Base-by-base conservation (phyloP, 2,888 invertebrate species). In the Gymnosoma rotundatum region DNA sequence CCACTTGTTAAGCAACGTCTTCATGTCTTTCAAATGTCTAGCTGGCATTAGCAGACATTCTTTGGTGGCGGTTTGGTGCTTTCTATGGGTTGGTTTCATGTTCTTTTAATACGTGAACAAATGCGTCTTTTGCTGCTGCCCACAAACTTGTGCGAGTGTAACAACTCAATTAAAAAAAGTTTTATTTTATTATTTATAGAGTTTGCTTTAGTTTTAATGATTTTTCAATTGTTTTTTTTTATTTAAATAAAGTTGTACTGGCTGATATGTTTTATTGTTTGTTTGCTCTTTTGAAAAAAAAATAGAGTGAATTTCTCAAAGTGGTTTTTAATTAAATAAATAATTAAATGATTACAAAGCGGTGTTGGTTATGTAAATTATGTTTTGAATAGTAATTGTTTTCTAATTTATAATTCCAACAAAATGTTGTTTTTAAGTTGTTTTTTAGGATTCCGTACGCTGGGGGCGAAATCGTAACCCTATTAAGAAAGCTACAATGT, bases 91-190 rank as follows among this genome's bases (percentile, higher is more conserved):
- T 61, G 58, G 32, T 63, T 69, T 38, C 25, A 60, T 32, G 60
- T 67, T 25, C 64, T 48, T 32, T 52, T 14, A 63, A n/a, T 38
- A 66, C 56, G 45, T 64, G 20, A 21, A 32, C 12, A 60, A 50
- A 52, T 45, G 52, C 60, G 50, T 58, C 38, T 76, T 9, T 12
- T 12, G 10, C 12, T 42, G 58, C 7, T 12, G 56, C 58, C 36
- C 50, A 45, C 8, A 56, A 48, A 58, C n/a, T 66, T 21, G 50
- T 18, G 32, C 58, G 69, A 63, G 32, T 75, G 42, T 52, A 64
- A 82, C 75, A 82, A 70, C 72, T 82, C 64, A 75, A 75, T 82
- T 76, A 36, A 16, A 16, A 76, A 50, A 36, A 56, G 64, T 58
- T 79, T 79, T 64, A 58, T 79, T 72, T 79, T 50, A 8, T 66